Evolutionary conservation across 2,113 vertebrate genomes (phyloP), one percentile per base, ranked within the genome.

Genomic region (Neodontobutis hainanensis): DNA sequence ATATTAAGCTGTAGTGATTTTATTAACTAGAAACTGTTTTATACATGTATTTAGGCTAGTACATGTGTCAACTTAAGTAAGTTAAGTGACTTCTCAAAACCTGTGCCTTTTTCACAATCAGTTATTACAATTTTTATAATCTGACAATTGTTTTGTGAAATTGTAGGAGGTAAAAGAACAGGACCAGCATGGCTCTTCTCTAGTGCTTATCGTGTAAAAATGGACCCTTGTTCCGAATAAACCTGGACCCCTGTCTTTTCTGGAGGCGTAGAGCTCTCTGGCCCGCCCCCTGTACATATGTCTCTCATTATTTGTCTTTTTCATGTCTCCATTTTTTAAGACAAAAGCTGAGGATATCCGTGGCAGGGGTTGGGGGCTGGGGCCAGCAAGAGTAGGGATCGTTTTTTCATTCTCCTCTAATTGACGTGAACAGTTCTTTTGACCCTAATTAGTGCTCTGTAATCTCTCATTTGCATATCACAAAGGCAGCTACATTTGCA

Each of bases 401-500:
- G 71, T 86, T 91, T 91, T 91, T 89, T 85, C 77, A 90, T 90
- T 91, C 92, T 89, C 85, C 85, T 80, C 88, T 95, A 95, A 96
- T 95, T 94, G 93, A 94, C 93, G 91, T 90, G 92, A 93, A 94
- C 92, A 92, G 88, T 92, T 94, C 93, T 93, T 95, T 95, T 95
- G 94, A 95, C 95, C 95, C 94, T 95, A 95, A 96, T 96, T 95
- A 95, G 94, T 81, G 85, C 91, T 93, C 93, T 94, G 92, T 94
- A 94, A 93, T 95, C 93, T 94, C 90, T 88, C 85, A 94, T 95
- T 95, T 95, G 93, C 93, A 94, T 95, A 94, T 93, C 93, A 95
- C 93, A 95, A 95, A 94, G 93, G 93, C 92, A 92, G 91, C 87
- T 87, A 48, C 86, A 95, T 95, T 94, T 95, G 92, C 95, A 95